Percentiles rank a stretch among this genome's conserved stretches.
These are phyloP conservation scores for Microtus richardsoni DNA, from an alignment of 2,113 vertebrate genomes.

Conservation along the genomic window DNA sequence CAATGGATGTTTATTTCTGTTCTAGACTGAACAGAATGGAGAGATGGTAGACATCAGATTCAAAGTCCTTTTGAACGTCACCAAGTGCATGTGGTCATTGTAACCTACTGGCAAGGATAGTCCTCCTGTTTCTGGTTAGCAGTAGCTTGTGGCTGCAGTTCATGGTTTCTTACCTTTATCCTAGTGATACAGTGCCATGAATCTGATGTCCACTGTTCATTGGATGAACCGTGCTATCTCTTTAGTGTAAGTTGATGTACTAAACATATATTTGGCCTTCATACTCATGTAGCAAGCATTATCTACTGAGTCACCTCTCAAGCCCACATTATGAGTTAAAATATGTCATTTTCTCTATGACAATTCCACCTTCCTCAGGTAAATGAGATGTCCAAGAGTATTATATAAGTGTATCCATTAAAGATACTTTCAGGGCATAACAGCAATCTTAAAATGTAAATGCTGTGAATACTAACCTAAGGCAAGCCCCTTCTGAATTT, in stretches of 20 bases:
- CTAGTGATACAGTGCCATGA: too few species aligned
- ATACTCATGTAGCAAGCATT: neutral
- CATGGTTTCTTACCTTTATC: neutral
- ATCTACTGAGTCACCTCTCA: neutral
- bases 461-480: neutral
- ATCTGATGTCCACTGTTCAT: constrained; percentile 5
- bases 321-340: neutral
- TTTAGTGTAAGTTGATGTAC: neutral
- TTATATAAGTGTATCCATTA: neutral
- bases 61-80: neutral
- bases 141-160: neutral
- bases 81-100: neutral
- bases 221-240: neutral
- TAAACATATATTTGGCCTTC: neutral
- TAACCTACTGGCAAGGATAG: neutral
- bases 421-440: neutral
- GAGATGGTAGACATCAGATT: neutral
- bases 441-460: neutral
- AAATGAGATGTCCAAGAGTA: neutral
- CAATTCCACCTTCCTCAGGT: neutral
- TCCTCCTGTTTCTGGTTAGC: neutral
- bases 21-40: neutral
- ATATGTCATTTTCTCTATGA: constrained; percentile 9
- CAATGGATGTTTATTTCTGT: neutral
- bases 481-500: neutral